Conservation (phyloP, 2,888 invertebrate species). For the Buathra laborator region DNA sequence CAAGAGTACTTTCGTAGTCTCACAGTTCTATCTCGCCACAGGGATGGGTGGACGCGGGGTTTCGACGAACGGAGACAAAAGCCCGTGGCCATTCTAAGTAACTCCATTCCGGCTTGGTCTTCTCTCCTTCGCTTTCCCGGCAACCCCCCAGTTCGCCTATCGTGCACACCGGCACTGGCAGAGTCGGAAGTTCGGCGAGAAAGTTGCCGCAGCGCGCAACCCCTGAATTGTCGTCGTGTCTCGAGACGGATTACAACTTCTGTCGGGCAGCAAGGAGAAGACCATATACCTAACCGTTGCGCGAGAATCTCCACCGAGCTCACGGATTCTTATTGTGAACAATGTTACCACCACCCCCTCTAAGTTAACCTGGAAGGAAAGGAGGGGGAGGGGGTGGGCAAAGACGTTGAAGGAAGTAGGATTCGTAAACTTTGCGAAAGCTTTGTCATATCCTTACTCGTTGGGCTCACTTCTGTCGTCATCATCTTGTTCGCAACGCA, state of each 20-base stretch:
- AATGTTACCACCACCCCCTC: conserved; percentile 42
- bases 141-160: conserved; percentile 38
- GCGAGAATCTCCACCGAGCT: conserved; percentile 14
- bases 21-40: conserved; percentile 23
- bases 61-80: conserved; percentile 63
- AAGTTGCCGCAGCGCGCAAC: conserved; percentile 77
- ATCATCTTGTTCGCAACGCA: conserved; percentile 11
- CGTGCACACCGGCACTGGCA: conserved; percentile 57
- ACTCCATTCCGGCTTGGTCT: conserved; percentile 63
- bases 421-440: conserved; percentile 35
- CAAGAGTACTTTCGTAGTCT: conserved; percentile 41
- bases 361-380: not conserved
- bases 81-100: conserved; percentile 69
- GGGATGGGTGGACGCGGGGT: conserved; percentile 41
- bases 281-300: not conserved
- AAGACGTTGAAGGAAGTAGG: conserved; percentile 24
- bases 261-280: conserved; percentile 45
- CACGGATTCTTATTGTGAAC: conserved; percentile 52
- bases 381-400: conserved; percentile 4
- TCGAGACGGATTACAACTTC: conserved; percentile 81
- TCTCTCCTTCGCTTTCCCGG: conserved; percentile 52
- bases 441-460: conserved; percentile 1
- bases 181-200: conserved; percentile 75
- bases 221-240: conserved; percentile 65
- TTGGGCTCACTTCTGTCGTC: not conserved